A percentile compares a stretch with the other conserved stretches of the same genome.
phyloP scores from a whole-genome alignment of 2,888 invertebrate species.

The Mesoligia furuncula region DNA sequence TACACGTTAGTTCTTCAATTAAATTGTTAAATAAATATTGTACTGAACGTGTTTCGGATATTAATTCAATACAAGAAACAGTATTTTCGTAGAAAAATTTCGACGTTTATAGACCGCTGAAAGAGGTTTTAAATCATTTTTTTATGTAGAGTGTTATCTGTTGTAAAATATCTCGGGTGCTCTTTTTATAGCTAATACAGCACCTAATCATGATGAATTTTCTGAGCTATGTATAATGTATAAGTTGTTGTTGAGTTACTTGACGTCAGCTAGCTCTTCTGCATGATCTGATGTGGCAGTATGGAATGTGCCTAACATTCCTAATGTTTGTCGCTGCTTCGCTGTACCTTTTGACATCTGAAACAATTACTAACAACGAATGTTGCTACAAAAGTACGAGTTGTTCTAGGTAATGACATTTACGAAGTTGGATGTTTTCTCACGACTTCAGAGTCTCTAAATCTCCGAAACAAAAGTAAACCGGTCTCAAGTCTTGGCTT shows the following conservation, averaged over 20 bases:
- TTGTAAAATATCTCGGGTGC: slow-evolving; percentile 28
- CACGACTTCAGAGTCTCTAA: slow-evolving; percentile 8
- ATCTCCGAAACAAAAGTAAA: slow-evolving; percentile 23
- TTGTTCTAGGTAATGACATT: slow-evolving; percentile 4
- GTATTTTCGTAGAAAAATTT: slow-evolving; percentile 43
- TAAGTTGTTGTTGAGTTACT: not conserved
- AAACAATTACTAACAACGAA: not conserved
- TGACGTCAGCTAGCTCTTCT: not conserved
- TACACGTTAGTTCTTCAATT: slow-evolving; percentile 61
- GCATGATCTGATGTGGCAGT: not conserved
- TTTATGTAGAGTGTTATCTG: slow-evolving; percentile 9
- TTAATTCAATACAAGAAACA: slow-evolving; percentile 49
- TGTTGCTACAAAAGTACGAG: not conserved
- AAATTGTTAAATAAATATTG: slow-evolving; percentile 50
- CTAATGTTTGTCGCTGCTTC: not conserved
- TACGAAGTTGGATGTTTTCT: slow-evolving; percentile 10
- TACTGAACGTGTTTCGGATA: slow-evolving; percentile 37
- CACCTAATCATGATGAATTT: slow-evolving; percentile 4
- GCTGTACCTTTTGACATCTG: not conserved
- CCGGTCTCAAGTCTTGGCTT: slow-evolving; percentile 8
- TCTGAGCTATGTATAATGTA: not conserved
- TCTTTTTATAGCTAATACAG: slow-evolving; percentile 5
- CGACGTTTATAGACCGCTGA: slow-evolving; percentile 52
- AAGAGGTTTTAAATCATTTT: slow-evolving; percentile 47
- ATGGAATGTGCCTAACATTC: not conserved